Percentiles rank a stretch among this genome's conserved stretches.
These are phyloP conservation scores for Craterocephalus amniculus DNA, from an alignment of 2,797 vertebrate genomes.

Conservation along the genomic window DNA sequence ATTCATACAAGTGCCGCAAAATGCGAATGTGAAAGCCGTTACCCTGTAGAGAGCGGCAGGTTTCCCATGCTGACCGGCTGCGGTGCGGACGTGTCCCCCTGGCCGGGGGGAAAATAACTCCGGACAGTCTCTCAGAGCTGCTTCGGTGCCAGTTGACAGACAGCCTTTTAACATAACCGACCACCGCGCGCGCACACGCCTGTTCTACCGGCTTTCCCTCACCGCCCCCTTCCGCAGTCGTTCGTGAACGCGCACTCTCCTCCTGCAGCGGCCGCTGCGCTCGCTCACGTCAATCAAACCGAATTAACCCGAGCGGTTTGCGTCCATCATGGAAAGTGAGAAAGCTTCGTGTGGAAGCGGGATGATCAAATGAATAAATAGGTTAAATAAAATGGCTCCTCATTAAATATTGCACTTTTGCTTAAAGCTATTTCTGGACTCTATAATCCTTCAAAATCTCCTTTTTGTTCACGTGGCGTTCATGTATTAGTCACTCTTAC, in stretches of 20 bases:
- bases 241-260: conserved; percentile 1
- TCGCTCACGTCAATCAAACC: conserved; percentile 1
- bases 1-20: conserved; percentile 1
- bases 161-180: neutral
- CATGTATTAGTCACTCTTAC: neutral
- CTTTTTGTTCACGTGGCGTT: neutral
- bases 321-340: neutral
- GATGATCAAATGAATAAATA: too few species aligned
- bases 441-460: conserved; percentile 1
- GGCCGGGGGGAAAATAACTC: neutral
- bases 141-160: neutral
- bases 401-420: neutral
- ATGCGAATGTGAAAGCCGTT: conserved; percentile 12
- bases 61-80: conserved; percentile 54
- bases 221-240: conserved; percentile 1
- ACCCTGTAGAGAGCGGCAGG: conserved; percentile 44
- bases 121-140: neutral
- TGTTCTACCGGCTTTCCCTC: neutral
- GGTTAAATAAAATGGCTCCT: neutral
- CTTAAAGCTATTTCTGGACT: neutral
- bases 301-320: neutral
- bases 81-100: neutral
- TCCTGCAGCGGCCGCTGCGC: neutral
- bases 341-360: neutral
- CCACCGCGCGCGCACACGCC: neutral